Conservation (phyloP, 2,113 vertebrate species). For the Paramormyrops kingsleyae region DNA sequence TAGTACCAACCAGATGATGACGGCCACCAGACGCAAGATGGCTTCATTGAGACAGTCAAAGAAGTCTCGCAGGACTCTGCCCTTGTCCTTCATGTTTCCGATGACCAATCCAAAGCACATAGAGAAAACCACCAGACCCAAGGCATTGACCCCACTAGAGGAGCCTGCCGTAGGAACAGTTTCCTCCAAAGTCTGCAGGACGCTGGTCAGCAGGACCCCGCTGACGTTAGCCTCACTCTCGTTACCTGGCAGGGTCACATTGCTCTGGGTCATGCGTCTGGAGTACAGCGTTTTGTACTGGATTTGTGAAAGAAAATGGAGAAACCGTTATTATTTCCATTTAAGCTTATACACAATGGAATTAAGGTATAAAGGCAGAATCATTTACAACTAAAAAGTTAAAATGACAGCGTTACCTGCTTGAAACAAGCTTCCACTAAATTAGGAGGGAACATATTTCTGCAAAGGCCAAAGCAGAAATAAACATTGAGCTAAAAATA, state of each 20-base stretch:
- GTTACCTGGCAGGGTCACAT: slow-evolving; percentile 57
- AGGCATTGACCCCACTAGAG: slow-evolving; percentile 81
- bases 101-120: slow-evolving; percentile 91
- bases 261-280: slow-evolving; percentile 61
- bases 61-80: slow-evolving; percentile 82
- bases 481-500: slow-evolving; percentile 1
- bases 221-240: slow-evolving; percentile 54
- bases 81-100: slow-evolving; percentile 91
- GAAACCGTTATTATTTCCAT: not conserved
- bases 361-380: not conserved
- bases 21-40: slow-evolving; percentile 90
- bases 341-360: not conserved
- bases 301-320: slow-evolving; percentile 37
- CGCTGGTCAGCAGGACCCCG: slow-evolving; percentile 64
- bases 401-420: slow-evolving; percentile 73
- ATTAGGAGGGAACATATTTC: slow-evolving; percentile 97
- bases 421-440: slow-evolving; percentile 95
- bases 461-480: slow-evolving; percentile 44
- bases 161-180: slow-evolving; percentile 75
- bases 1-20: slow-evolving; percentile 89
- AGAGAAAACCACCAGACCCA: slow-evolving; percentile 93
- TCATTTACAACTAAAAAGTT: not conserved
- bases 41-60: slow-evolving; percentile 94
- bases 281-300: slow-evolving; percentile 91
- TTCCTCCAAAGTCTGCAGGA: slow-evolving; percentile 75